Evolutionary conservation across 2,888 invertebrate genomes (phyloP).

Genomic region (Lacanobia wlatinum): DNA sequence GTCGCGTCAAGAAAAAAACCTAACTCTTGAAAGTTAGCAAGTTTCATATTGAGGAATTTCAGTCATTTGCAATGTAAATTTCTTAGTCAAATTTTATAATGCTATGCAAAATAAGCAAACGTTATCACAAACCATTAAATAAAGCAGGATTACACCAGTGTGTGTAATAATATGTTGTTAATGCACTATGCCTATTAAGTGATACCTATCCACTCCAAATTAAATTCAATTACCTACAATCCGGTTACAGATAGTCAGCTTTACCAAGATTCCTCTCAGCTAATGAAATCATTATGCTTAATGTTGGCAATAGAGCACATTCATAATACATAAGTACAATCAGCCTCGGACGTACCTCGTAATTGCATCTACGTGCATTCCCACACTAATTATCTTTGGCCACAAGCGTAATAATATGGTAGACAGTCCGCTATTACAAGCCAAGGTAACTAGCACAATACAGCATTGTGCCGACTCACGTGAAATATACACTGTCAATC

Average conservation of each 20-base stretch:
- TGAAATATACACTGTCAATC: conserved; percentile 59
- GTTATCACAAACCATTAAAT: not conserved
- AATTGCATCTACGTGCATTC: conserved; percentile 86
- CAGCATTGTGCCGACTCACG: conserved; percentile 49
- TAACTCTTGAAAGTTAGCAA: not conserved
- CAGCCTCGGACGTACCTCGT: conserved; percentile 69
- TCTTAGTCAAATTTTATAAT: not conserved
- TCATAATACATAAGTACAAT: conserved; percentile 69
- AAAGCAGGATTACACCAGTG: not conserved
- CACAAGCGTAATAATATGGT: conserved; percentile 81
- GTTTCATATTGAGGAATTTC: not conserved
- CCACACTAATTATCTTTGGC: conserved; percentile 83
- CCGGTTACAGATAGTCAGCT: conserved; percentile 27
- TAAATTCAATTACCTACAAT: conserved; percentile 32
- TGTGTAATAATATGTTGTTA: not conserved
- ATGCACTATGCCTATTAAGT: not conserved
- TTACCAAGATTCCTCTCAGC: conserved; percentile 39
- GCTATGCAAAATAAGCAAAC: not conserved
- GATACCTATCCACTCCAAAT: conserved; percentile 18
- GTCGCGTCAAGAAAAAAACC: not conserved
- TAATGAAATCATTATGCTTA: conserved; percentile 48
- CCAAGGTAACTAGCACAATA: conserved; percentile 75
- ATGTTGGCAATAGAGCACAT: conserved; percentile 29
- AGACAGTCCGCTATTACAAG: conserved; percentile 73
- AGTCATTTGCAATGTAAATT: not conserved